phyloP scores from a whole-genome alignment of 37 sponge, comb jelly and placozoan genomes.

The Halisarca cf. caerulea region DNA sequence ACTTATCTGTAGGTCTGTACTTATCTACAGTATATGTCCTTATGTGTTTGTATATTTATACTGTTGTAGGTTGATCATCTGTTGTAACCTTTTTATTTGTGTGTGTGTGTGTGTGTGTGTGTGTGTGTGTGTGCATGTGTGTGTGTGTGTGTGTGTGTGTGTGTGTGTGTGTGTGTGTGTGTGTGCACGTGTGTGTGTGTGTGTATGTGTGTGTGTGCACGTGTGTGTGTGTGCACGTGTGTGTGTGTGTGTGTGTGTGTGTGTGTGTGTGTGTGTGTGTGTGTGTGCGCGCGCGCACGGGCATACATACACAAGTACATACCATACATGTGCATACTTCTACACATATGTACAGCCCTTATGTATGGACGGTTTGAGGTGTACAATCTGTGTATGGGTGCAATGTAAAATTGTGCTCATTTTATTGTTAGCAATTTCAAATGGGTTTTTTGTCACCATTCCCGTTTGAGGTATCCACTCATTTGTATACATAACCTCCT shows the following conservation, averaged over 20 bases:
- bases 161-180: constrained; percentile 25
- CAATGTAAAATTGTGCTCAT: too few species aligned
- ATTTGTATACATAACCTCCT: too few species aligned
- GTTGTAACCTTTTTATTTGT: not conserved
- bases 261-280: constrained; percentile 24
- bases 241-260: constrained; percentile 24
- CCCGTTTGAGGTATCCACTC: too few species aligned
- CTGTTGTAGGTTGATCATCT: not conserved
- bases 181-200: not conserved
- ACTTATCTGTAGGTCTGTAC: too few species aligned
- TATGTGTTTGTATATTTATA: not conserved
- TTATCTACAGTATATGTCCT: too few species aligned
- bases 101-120: not conserved
- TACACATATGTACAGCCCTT: too few species aligned
- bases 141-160: not conserved
- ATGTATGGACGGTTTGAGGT: too few species aligned
- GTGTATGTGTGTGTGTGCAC: not conserved
- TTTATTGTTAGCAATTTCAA: too few species aligned
- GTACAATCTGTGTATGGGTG: not conserved
- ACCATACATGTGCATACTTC: too few species aligned
- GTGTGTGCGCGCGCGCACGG: not conserved
- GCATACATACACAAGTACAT: too few species aligned
- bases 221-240: not conserved
- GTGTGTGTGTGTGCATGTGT: too few species aligned
- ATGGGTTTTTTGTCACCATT: too few species aligned